Evolutionary conservation across 2,113 vertebrate genomes (phyloP), one percentile per base, ranked within the genome.

Genomic region (Danionella cerebrum): DNA sequence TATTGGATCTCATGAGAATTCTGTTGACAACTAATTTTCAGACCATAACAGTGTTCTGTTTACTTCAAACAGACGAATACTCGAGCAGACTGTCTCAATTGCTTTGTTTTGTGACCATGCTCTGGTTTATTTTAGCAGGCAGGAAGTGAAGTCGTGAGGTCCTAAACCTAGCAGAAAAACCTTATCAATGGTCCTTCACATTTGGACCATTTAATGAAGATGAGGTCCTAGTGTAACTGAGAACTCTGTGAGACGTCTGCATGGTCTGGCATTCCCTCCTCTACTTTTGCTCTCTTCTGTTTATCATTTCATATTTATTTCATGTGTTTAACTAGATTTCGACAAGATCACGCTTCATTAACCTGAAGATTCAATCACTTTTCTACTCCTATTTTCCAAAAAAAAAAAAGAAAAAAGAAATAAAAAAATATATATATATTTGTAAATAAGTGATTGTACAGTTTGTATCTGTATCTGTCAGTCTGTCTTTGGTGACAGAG

Each of bases 381-480:
- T 89, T 90, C 82, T 90, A 89, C 84, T 87, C 84, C 84, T 89
- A 84, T 89, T 89, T 90, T 88, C 85, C 88, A 75, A 73, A 74
- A 66, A 71, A 71, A 85, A 89, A 85, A 83, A 87, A 86, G 86
- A 79, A 10, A 86, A 87, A 79, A 10, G 19, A 73, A 82, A 86
- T 66, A 86, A 87, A 89, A 85, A 86, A 75, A 87, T 87, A 63
- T 45, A 87, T 89, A 87, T 87, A 63, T 45, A 87, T 89, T 87
- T 90, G 89, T 90, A 90, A 86, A 90, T 90, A 89, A 75, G 75
- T 85, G 71, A 80, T 64, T 90, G 94, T 97, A 95, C 92, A 96
- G 92, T 96, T 94, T 94, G 93, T 95, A 92, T 93, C 87, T 73
- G 84, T 93, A 86, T 89, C 85, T 86, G 86, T 90, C 90, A 91